These are phyloP conservation scores for Coptodon rendalli DNA, from an alignment of 2,113 vertebrate genomes.

Conservation along the genomic window DNA sequence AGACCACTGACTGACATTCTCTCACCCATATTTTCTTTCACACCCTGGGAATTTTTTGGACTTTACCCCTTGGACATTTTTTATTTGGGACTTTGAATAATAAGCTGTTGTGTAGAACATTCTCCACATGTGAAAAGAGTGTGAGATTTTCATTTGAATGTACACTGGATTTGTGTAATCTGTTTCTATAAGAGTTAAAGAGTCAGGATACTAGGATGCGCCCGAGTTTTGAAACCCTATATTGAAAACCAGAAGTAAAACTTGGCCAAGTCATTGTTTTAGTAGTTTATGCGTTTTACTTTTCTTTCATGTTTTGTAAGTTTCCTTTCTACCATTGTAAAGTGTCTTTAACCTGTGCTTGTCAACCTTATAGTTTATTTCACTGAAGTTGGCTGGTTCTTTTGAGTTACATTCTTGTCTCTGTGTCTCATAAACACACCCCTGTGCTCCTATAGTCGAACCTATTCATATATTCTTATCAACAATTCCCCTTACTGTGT, in stretches of 20 bases:
- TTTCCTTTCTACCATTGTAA: not conserved
- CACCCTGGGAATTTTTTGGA: not conserved
- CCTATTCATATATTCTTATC: not conserved
- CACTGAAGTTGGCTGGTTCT: not conserved
- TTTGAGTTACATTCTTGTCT: not conserved
- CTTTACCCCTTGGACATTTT: not conserved
- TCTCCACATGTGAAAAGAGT: too few relatives aligned
- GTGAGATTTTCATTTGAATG: not conserved
- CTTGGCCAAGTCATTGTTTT: not conserved
- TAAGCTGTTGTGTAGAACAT: too few relatives aligned
- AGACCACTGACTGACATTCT: not conserved
- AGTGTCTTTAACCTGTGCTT: not conserved
- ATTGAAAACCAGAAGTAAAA: not conserved
- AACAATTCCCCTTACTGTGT: not conserved
- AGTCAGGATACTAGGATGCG: not conserved
- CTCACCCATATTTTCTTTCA: not conserved
- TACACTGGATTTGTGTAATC: not conserved
- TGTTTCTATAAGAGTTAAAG: not conserved
- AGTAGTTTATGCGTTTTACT: not conserved
- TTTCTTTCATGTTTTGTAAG: not conserved
- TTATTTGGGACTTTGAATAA: too few relatives aligned
- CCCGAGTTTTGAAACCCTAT: not conserved
- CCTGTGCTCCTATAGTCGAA: not conserved
- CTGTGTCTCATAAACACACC: not conserved
- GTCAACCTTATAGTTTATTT: not conserved